These are phyloP conservation scores for Diadumene lineata DNA, from an alignment of 92 coral and sea anemone genomes.

Conservation along the genomic window DNA sequence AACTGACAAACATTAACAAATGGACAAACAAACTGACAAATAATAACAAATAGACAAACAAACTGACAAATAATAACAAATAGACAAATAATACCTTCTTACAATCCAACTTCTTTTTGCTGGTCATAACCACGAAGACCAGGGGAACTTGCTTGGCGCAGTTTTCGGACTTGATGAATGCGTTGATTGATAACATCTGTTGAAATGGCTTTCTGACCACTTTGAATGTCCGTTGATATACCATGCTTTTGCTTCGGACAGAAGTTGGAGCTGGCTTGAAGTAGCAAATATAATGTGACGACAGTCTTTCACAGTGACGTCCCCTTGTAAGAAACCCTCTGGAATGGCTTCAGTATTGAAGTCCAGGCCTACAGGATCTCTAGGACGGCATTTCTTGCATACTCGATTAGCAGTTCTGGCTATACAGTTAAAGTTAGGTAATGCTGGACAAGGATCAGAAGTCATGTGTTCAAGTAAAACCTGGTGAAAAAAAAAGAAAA, in stretches of 20 bases:
- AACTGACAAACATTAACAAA: too few relatives aligned
- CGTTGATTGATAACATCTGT: slow-evolving; percentile 28
- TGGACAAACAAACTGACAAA: neutral
- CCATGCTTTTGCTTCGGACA: slow-evolving; percentile 33
- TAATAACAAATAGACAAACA: neutral
- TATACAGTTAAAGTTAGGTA: neutral
- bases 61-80: too few relatives aligned
- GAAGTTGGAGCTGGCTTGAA: slow-evolving; percentile 13
- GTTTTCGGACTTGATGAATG: slow-evolving; percentile 18
- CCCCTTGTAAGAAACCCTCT: neutral
- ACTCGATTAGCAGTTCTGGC: neutral
- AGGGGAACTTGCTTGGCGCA: slow-evolving; percentile 34
- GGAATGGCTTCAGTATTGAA: neutral
- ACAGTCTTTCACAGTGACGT: neutral
- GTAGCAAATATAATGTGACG: slow-evolving; percentile 39
- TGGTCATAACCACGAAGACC: slow-evolving; percentile 23
- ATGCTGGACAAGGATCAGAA: neutral
- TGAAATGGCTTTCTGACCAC: slow-evolving; percentile 17
- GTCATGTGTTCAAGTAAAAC: too few relatives aligned
- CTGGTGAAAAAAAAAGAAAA: too few relatives aligned
- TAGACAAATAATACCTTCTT: neutral
- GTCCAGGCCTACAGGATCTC: neutral
- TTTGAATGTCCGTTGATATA: slow-evolving; percentile 42
- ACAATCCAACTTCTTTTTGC: slow-evolving; percentile 11
- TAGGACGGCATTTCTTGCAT: neutral